phyloP scores from a whole-genome alignment of 2,888 invertebrate species.

The Parasteatoda lunata region DNA sequence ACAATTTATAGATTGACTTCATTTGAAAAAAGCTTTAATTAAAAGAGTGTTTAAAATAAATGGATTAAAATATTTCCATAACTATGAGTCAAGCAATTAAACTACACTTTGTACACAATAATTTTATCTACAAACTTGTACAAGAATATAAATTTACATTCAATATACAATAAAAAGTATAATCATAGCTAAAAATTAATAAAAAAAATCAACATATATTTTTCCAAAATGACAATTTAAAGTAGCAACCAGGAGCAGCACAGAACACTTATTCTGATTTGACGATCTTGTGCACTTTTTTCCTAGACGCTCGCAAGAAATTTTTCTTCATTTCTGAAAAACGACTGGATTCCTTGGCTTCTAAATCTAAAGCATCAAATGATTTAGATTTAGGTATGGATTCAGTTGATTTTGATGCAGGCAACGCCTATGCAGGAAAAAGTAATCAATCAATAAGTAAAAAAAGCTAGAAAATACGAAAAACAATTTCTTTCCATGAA shows the following conservation, averaged over 20 bases:
- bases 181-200: background rate
- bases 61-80: no score
- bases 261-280: background rate
- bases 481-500: no score
- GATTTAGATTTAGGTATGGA: constrained; percentile 40
- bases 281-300: constrained; percentile 52
- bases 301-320: constrained; percentile 50
- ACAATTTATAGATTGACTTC: no score
- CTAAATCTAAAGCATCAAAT: constrained; percentile 47
- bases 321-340: constrained; percentile 51
- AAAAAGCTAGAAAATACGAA: no score
- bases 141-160: constrained; percentile 1
- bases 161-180: background rate
- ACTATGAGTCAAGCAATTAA: no score
- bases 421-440: constrained; percentile 11
- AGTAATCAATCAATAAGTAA: no score
- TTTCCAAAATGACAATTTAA: constrained; percentile 18
- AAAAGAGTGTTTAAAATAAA: no score
- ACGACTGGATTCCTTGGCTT: constrained; percentile 46
- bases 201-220: background rate
- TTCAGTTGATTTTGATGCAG: constrained; percentile 50
- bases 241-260: background rate
- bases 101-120: no score
- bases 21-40: no score
- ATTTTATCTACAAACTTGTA: no score